Conservation (phyloP, 2,888 invertebrate genomes). For the Cistogaster globosa region DNA sequence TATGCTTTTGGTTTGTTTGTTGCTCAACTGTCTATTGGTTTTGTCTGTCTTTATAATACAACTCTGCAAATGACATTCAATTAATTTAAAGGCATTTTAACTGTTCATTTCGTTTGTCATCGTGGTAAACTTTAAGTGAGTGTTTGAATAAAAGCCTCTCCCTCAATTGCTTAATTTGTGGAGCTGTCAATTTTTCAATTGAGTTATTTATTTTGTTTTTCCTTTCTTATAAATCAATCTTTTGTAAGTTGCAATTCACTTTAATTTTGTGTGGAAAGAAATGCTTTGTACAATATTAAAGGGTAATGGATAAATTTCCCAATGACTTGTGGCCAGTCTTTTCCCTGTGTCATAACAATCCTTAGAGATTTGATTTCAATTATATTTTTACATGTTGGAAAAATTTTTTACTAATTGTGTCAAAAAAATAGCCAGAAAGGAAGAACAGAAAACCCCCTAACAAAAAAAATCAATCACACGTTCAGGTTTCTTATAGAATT, state of each 20-base stretch:
- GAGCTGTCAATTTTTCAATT: conserved; percentile 45
- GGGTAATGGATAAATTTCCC: conserved; percentile 5
- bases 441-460: neutral
- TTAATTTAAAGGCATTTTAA: conserved; percentile 65
- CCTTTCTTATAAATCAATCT: neutral
- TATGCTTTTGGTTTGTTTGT: neutral
- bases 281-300: too few species aligned
- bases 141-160: too few species aligned
- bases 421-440: neutral
- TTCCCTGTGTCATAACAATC: conserved; percentile 2
- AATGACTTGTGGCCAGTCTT: conserved; percentile 19
- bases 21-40: neutral
- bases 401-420: neutral
- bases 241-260: neutral
- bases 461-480: neutral
- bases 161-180: conserved; percentile 58
- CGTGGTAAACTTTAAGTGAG: conserved; percentile 21
- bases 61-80: conserved; percentile 66
- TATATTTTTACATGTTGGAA: neutral
- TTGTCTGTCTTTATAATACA: conserved; percentile 26
- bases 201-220: neutral
- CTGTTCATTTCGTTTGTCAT: conserved; percentile 63
- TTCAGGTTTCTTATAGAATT: neutral
- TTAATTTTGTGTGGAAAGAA: neutral
- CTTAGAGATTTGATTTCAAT: conserved; percentile 33